Evolutionary conservation across 2,888 invertebrate species (phyloP), one percentile per base, ranked within the genome.

Genomic region (Troglohyphantes excavatus): DNA sequence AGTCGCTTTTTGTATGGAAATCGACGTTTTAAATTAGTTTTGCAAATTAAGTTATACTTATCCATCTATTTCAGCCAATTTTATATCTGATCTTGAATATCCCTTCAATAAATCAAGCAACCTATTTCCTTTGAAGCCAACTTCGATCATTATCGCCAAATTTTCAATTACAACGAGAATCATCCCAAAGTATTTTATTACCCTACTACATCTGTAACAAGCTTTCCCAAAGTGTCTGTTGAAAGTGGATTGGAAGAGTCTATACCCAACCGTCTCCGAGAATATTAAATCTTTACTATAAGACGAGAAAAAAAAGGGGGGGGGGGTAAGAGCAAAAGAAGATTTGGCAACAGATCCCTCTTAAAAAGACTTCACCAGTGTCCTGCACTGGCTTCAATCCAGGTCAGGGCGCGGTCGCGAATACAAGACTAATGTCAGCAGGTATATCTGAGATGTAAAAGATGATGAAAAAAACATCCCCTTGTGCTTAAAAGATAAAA

Each of bases 351-450:
- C 78, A 65, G 33, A 65, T 65, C 43, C 43, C 39, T 21, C 39
- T 61, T 61, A 26, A 53, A 46, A 33, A 33, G 72, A 17, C 72
- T 46, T 72, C 23, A 23, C 13, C 9, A 11, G 26, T 46, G 19
- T 61, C 59, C 53, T 13, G 17, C n/a, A 70, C 82, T 82, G 82
- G 82, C 70, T 72, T 70, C 11, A 23, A 23, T 70, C 82, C 82
- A 82, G 82, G 43, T 29, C 43, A 39, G 61, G 82, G 82, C 39
- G 82, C 70, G 59, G 33, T 61, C 27, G n/a, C 61, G 6, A 39
- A 17, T 33, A 19, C 39, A 67, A 53, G 78, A 65, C 19, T 75
- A 78, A 78, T 78, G 78, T 65, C 78, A 65, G 67, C 59, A 59
- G 72, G 61, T 68, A 67, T 67, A 46, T 68, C 29, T n/a, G 19